These are phyloP conservation scores for Lutjanus erythropterus DNA, from an alignment of 2,113 vertebrate species.

Conservation along the genomic window DNA sequence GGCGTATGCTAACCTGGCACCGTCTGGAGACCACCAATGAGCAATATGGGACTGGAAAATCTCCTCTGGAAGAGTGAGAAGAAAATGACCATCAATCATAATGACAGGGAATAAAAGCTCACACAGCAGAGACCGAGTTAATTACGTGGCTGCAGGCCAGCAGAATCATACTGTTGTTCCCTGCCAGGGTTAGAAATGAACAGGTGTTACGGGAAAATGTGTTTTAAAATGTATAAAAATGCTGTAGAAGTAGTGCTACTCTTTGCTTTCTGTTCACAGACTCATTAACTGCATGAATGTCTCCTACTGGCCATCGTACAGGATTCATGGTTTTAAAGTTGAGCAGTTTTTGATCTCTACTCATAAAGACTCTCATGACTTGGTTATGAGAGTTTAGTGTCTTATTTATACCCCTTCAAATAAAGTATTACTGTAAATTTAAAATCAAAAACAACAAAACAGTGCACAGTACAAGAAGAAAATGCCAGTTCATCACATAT, in stretches of 20 bases:
- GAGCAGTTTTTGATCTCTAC: neutral
- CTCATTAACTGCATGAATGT: neutral
- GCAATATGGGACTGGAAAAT: slow-evolving; percentile 94
- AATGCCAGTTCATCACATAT: neutral
- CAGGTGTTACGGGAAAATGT: neutral
- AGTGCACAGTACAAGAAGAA: neutral
- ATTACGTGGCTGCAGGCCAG: slow-evolving; percentile 29
- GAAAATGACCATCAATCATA: neutral
- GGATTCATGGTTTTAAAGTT: neutral
- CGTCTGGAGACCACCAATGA: slow-evolving; percentile 98
- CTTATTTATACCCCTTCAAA: too few relatives aligned
- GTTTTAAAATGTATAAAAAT: slow-evolving; percentile 7
- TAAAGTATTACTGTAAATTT: too few relatives aligned
- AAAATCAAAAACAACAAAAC: too few relatives aligned
- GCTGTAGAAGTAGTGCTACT: neutral
- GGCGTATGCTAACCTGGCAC: slow-evolving; percentile 93
- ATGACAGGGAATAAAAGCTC: neutral
- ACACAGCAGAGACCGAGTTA: neutral
- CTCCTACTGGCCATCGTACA: neutral
- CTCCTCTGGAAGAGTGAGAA: slow-evolving; percentile 88
- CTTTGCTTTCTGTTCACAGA: neutral
- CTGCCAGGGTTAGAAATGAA: neutral
- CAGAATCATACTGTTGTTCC: neutral
- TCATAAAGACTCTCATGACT: too few relatives aligned
- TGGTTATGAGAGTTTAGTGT: too few relatives aligned